Evolutionary conservation across 2,888 invertebrate genomes (phyloP).

Genomic region (Pyrgus malvae): DNA sequence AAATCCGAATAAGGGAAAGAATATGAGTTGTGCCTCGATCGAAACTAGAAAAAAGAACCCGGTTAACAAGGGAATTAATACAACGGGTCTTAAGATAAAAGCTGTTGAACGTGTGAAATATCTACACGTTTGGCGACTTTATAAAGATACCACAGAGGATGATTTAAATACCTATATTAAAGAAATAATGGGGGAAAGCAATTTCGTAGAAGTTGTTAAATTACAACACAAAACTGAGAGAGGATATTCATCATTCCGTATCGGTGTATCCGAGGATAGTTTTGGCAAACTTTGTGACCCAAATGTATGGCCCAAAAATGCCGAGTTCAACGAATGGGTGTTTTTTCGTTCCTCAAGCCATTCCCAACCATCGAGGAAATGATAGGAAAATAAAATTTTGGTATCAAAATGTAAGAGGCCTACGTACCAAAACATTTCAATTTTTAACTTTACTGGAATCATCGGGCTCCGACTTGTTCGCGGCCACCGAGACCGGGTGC

Average conservation of each 20-base stretch:
- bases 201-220: not conserved
- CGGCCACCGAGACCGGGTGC: slow-evolving; percentile 1
- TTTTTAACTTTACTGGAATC: not conserved
- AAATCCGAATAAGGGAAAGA: too few species aligned
- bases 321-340: not conserved
- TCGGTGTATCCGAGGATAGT: not conserved
- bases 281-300: not conserved
- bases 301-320: not conserved
- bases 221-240: not conserved
- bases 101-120: too few species aligned
- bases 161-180: not conserved
- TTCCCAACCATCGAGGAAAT: not conserved
- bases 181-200: not conserved
- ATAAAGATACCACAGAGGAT: not conserved
- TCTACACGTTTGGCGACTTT: slow-evolving; percentile 5
- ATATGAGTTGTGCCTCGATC: too few species aligned
- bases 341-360: not conserved
- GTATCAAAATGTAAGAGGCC: not conserved
- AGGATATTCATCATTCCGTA: not conserved
- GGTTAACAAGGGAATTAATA: too few species aligned
- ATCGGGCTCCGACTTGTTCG: slow-evolving; percentile 1
- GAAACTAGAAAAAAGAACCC: too few species aligned
- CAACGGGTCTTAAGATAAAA: too few species aligned
- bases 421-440: not conserved
- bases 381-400: not conserved